Conservation (phyloP, 2,888 invertebrate genomes). For the Euproctis similis region DNA sequence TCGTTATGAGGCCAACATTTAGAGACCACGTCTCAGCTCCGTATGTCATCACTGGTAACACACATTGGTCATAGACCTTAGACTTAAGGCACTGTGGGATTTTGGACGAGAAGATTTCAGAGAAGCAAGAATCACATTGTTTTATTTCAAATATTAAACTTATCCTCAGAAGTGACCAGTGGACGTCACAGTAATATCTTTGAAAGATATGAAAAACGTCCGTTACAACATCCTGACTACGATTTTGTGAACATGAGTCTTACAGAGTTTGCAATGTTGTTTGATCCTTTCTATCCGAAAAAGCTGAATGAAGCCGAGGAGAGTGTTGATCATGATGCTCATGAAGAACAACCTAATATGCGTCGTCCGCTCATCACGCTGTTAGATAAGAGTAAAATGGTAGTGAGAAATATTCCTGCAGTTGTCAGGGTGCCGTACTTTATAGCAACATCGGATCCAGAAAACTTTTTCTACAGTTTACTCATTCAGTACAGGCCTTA, state of each 20-base stretch:
- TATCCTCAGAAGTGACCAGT: too few species aligned
- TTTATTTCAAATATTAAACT: too few species aligned
- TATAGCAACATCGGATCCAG: slow-evolving; percentile 22
- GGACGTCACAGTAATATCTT: slow-evolving; percentile 18
- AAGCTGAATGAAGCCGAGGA: too few species aligned
- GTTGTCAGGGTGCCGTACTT: slow-evolving; percentile 20
- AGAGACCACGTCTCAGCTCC: too few species aligned
- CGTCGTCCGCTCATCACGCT: slow-evolving; percentile 11
- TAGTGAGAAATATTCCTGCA: slow-evolving; percentile 12
- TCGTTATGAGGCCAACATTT: too few species aligned
- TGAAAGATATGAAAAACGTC: slow-evolving; percentile 20
- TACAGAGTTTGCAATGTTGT: too few species aligned
- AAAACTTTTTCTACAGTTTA: slow-evolving; percentile 26
- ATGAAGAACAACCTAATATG: neutral
- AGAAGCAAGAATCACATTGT: too few species aligned
- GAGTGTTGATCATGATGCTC: slow-evolving; percentile 1
- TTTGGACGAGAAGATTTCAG: too few species aligned
- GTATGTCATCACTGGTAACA: too few species aligned
- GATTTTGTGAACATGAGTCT: slow-evolving; percentile 19
- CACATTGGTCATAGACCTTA: too few species aligned
- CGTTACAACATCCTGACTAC: slow-evolving; percentile 16
- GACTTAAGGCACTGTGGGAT: too few species aligned
- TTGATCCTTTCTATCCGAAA: too few species aligned
- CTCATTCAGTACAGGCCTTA: slow-evolving; percentile 27
- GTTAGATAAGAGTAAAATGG: slow-evolving; percentile 3